A percentile compares a stretch with the other conserved stretches of the same genome.
Conservation (phyloP, 2,888 invertebrate genomes). For the Drosophila mimetica region DNA sequence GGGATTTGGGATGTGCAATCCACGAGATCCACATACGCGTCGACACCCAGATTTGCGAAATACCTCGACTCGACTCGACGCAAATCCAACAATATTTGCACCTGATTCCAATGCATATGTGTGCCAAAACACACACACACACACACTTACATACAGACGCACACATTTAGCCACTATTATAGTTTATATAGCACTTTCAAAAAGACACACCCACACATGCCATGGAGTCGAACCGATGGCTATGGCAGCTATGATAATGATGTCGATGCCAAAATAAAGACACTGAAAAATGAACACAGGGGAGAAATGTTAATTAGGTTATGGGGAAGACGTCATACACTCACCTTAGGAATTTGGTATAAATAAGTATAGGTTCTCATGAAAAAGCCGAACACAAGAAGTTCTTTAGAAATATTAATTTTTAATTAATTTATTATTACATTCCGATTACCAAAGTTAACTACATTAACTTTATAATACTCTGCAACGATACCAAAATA, state of each 20-base stretch:
- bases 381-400: too few relatives aligned
- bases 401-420: background rate
- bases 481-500: too few relatives aligned
- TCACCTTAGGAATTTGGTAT: slow-evolving; percentile 14
- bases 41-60: slow-evolving; percentile 35
- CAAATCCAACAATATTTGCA: slow-evolving; percentile 75
- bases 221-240: slow-evolving; percentile 40
- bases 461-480: too few relatives aligned
- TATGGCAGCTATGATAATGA: slow-evolving; percentile 36
- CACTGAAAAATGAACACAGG: slow-evolving; percentile 22
- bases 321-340: slow-evolving; percentile 20
- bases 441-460: too few relatives aligned
- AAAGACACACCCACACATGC: slow-evolving; percentile 23
- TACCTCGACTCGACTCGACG: slow-evolving; percentile 40
- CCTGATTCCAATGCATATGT: slow-evolving; percentile 62
- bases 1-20: slow-evolving; percentile 28
- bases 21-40: slow-evolving; percentile 22
- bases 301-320: slow-evolving; percentile 32
- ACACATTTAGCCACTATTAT: slow-evolving; percentile 39
- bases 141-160: slow-evolving; percentile 3
- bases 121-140: slow-evolving; percentile 8
- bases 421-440: too few relatives aligned
- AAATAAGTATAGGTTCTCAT: background rate
- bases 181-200: slow-evolving; percentile 42
- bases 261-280: slow-evolving; percentile 43